Conservation (phyloP, 2,888 invertebrate genomes). For the Archips crataeganus region DNA sequence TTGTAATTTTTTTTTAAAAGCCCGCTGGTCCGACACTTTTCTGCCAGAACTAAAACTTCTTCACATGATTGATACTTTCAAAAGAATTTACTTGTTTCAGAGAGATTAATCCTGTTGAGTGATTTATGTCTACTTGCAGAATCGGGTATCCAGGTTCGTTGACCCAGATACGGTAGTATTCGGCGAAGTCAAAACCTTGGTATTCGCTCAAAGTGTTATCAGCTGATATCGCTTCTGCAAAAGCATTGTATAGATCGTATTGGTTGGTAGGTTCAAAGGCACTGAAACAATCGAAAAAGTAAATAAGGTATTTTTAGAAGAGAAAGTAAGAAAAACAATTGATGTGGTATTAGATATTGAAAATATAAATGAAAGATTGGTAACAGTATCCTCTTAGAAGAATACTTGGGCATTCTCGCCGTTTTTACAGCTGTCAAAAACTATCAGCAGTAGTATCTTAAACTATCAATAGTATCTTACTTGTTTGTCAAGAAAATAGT, state of each 20-base stretch:
- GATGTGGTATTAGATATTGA: no score
- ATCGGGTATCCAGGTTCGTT: slow-evolving; percentile 87
- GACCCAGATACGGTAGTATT: slow-evolving; percentile 87
- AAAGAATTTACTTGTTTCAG: slow-evolving; percentile 63
- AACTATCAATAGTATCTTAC: no score
- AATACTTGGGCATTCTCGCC: no score
- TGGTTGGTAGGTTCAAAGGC: slow-evolving; percentile 77
- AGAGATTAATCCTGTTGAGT: slow-evolving; percentile 61
- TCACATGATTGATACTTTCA: no score
- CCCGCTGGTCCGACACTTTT: no score
- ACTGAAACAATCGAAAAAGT: slow-evolving; percentile 58
- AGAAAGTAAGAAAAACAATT: no score
- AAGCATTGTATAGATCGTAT: slow-evolving; percentile 76
- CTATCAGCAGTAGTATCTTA: no score
- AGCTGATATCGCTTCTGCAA: slow-evolving; percentile 68
- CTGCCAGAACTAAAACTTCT: no score
- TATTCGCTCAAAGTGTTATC: slow-evolving; percentile 65
- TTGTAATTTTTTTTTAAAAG: no score
- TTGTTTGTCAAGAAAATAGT: slow-evolving; percentile 71
- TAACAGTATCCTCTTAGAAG: no score
- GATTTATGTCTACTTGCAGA: slow-evolving; percentile 77
- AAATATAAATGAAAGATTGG: no score
- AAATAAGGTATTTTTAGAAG: background rate
- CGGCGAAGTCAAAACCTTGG: slow-evolving; percentile 65
- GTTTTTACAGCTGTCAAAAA: background rate